Base-by-base conservation (phyloP, 1,140 invertebrate species). In the Bombus polaris region DNA sequence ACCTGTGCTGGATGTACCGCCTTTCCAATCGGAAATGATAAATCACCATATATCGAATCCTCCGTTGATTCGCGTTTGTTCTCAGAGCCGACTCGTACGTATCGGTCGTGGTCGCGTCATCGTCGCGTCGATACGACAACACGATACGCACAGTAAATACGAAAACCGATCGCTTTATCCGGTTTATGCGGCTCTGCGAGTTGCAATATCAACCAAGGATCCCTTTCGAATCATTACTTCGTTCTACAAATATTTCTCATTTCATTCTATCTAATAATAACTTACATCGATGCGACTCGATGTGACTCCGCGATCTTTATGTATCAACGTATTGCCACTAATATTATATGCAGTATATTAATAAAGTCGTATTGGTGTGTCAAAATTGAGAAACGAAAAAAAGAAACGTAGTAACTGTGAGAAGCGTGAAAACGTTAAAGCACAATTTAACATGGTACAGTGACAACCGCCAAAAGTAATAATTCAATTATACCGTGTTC, bases 351-450 rank as follows among this genome's bases (percentile, higher is more conserved):
- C 13, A 35, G 5, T 66, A 32, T 66, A 22, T 28, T 22, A 62
- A 37, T 59, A 15, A 25, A 47, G 5, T 57, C 28, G 39, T 70
- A 59, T 79, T 83, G 44, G 47, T 70, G 74, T 73, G 74, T 53
- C 15, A 81, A 44, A 74, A 44, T 86, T 42, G 39, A 86, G 72
- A 39, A 86, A 77, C 47, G 39, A 76, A 86, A 28, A 71, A 86
- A 32, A 37, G 12, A 25, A 39, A 83, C 22, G 39, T 80, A 32
- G 57, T 39, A 39, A 62, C 8, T 66, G 57, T 85, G 83, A 85
- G 77, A 85, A 85, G 83, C 83, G 83, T 85, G 77, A 85, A 65
- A 18, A 80, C 44, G 77, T 85, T 53, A 37, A 80, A 85, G 83
- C 83, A 79, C 59, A 80, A 73, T 53, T 53, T 72, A 39, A 80